phyloP scores from a whole-genome alignment of 2,888 invertebrate species.

The Tipula confusa region DNA sequence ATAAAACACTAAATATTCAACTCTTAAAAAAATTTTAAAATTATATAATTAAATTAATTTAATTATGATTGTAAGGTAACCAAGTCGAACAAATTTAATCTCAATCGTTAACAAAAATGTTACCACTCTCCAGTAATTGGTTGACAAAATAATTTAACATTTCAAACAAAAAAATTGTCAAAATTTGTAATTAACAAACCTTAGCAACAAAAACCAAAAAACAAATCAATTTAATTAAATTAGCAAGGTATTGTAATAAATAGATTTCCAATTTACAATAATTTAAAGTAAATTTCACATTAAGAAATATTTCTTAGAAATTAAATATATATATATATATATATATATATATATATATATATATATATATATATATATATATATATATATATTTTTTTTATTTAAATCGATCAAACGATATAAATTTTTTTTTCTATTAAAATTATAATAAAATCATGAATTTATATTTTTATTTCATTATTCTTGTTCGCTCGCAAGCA shows the following conservation, averaged over 20 bases:
- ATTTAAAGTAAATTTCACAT: not conserved
- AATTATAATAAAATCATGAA: not conserved
- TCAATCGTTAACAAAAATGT: not conserved
- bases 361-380: not conserved
- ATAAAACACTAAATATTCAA: too few relatives aligned
- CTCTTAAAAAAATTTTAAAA: too few relatives aligned
- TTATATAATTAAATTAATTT: too few relatives aligned
- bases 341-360: not conserved
- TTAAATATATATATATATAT: not conserved
- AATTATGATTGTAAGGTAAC: too few relatives aligned
- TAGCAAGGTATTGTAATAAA: not conserved
- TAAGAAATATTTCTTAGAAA: conserved; percentile 12
- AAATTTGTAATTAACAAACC: not conserved
- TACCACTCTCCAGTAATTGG: not conserved
- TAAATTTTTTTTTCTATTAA: not conserved
- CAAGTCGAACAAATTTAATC: not conserved
- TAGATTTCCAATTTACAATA: not conserved
- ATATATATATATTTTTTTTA: not conserved
- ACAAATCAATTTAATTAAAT: not conserved
- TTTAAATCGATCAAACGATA: conserved; percentile 3
- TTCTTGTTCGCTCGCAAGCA: too few relatives aligned
- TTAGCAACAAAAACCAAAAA: not conserved
- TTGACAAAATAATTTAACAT: not conserved
- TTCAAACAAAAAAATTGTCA: not conserved
- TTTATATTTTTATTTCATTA: not conserved